Base-by-base conservation (phyloP, 2,888 invertebrate species). In the Eristalis pertinax region DNA sequence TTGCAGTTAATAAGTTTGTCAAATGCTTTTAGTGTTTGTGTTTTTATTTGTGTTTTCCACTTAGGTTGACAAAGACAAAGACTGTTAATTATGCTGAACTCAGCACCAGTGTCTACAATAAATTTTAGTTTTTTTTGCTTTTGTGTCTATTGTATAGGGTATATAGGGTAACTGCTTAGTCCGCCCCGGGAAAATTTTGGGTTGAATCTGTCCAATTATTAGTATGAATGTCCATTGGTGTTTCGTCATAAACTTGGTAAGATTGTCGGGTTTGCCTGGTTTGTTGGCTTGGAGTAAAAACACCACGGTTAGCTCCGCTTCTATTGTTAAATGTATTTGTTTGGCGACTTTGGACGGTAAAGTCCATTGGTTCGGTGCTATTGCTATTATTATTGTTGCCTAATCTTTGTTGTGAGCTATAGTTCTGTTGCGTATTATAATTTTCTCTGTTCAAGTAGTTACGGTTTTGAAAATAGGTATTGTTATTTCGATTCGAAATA, bases 41-140 rank as follows among this genome's bases (percentile, higher is more conserved):
- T 67, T 67, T 67, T 65, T 38, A 19, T 41, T 19, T 67, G 32
- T 13, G 7, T 67, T 67, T 67, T 65, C 41, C 76, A 77, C n/a
- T 77, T 62, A 10, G 70, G 67, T 5, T 73, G n/a, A 22, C 65
- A 79, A 43, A 13, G n/a, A n/a, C n/a, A n/a, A n/a, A 50, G 60
- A 24, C 29, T 11, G 15, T 64, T 70, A 26, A 82, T 76, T n/a
- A 76, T 70, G 8, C 75, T 81, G 26, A 32, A 64, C 43, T 76
- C 70, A 13, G 70, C 76, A 2, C 76, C 76, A 35, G 64, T 75
- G 19, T 76, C 76, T 60, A 65, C 58, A 10, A 75, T 70, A 70
- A 75, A 76, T 19, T 64, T 38, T 7, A 70, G 64, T 62, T 11
- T 65, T 60, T n/a, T 38, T 50, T 15, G 60, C n/a, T 8, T 5